phyloP scores from a whole-genome alignment of 2,113 vertebrate genomes.

The Sceloporus undulatus region DNA sequence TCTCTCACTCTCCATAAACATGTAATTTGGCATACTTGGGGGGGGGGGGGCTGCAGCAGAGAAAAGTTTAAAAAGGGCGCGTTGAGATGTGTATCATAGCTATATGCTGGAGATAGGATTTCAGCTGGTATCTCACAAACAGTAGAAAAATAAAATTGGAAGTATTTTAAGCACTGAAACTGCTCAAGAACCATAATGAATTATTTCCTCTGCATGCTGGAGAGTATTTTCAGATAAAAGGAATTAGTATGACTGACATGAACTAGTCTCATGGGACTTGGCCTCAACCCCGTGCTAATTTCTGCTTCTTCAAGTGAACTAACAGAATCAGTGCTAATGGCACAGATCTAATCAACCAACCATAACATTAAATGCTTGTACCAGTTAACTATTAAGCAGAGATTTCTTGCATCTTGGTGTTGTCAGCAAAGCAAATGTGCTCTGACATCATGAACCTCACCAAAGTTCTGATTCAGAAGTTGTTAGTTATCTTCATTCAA shows the following conservation, averaged over 20 bases:
- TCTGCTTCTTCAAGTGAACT: neutral
- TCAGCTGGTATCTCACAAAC: neutral
- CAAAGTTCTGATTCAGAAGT: neutral
- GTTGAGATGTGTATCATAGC: too few relatives aligned
- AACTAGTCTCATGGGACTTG: neutral
- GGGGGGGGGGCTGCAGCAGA: too few relatives aligned
- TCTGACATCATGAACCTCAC: neutral
- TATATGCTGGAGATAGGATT: too few relatives aligned
- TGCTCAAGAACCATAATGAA: neutral
- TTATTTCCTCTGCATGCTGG: neutral
- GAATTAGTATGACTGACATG: neutral
- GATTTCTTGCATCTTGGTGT: neutral
- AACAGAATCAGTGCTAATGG: neutral
- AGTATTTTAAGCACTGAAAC: neutral
- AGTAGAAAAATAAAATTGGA: neutral
- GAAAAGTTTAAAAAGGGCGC: too few relatives aligned
- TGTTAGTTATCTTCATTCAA: neutral
- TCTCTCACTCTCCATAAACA: too few relatives aligned
- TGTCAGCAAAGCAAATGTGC: neutral
- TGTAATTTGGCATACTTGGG: too few relatives aligned
- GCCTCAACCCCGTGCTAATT: neutral
- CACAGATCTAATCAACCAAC: neutral
- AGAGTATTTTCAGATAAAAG: slow-evolving; percentile 1
- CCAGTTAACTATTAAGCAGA: neutral
- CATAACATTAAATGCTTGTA: neutral